A percentile compares a stretch with the other conserved stretches of the same genome.
Evolutionary conservation across 2,797 vertebrate species (phyloP).

Genomic region (Rhinatrema bivittatum): DNA sequence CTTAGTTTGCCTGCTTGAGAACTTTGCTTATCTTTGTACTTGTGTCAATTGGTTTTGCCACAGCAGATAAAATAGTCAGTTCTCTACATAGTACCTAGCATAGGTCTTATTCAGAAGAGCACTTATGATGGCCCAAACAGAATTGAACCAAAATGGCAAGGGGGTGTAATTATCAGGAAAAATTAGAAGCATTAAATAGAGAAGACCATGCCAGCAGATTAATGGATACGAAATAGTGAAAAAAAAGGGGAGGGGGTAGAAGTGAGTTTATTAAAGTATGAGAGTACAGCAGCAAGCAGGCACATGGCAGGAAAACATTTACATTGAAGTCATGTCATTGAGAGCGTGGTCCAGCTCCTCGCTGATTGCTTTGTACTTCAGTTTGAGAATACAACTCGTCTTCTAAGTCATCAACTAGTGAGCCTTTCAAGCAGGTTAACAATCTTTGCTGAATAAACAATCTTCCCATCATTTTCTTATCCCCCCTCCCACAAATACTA

Average conservation of each 20-base stretch:
- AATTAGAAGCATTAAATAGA: background rate
- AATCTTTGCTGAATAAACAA: too few species aligned
- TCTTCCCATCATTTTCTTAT: too few species aligned
- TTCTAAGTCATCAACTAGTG: too few species aligned
- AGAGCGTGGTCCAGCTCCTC: slow-evolving; percentile 99
- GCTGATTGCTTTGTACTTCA: slow-evolving; percentile 99
- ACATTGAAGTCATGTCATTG: slow-evolving; percentile 99
- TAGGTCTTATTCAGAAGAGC: too few species aligned
- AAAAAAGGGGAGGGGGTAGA: slow-evolving; percentile 16
- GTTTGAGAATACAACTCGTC: slow-evolving; percentile 98
- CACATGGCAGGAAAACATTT: slow-evolving; percentile 61
- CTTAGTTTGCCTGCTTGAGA: too few species aligned
- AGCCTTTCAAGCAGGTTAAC: too few species aligned
- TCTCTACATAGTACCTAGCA: too few species aligned
- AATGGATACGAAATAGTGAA: slow-evolving; percentile 12
- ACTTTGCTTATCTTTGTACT: too few species aligned
- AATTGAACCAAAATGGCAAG: slow-evolving; percentile 22
- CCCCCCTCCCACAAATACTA: too few species aligned
- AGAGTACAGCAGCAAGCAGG: slow-evolving; percentile 38
- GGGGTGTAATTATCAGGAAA: too few species aligned
- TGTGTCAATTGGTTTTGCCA: too few species aligned
- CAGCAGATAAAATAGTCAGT: too few species aligned
- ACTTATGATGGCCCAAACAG: slow-evolving; percentile 28
- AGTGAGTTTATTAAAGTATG: slow-evolving; percentile 20
- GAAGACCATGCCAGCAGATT: background rate